Percentiles rank a stretch among this genome's conserved stretches.
phyloP scores from a whole-genome alignment of 2,797 vertebrate genomes.

The Myiotriccus ornatus region DNA sequence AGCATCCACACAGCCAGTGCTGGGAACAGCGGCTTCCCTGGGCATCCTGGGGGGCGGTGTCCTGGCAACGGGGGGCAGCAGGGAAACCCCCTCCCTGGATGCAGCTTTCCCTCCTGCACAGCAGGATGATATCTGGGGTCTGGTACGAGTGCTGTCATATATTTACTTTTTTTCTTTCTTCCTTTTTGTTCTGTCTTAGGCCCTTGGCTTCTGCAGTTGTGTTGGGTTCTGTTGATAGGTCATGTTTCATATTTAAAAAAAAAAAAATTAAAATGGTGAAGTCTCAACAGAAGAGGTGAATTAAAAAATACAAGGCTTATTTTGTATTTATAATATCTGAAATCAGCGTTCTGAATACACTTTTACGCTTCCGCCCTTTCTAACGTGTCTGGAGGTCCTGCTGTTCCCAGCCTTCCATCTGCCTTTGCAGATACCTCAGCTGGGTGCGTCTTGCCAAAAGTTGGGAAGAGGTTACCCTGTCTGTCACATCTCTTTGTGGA shows the following conservation, averaged over 20 bases:
- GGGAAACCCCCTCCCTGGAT: background rate
- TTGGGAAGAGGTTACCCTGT: background rate
- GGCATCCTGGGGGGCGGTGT: background rate
- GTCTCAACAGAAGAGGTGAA: background rate
- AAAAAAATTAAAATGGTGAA: background rate
- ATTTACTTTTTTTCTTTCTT: background rate
- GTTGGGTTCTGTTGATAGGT: background rate
- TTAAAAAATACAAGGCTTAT: background rate
- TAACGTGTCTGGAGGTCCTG: fast-evolving
- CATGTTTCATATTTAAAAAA: background rate
- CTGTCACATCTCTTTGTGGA: background rate
- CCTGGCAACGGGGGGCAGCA: fast-evolving
- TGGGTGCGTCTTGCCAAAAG: background rate
- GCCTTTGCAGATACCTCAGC: background rate
- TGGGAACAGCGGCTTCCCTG: background rate
- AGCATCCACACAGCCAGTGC: fast-evolving
- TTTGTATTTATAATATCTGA: background rate
- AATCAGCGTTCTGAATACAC: background rate
- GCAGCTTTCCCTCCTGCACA: background rate
- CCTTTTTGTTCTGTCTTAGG: background rate
- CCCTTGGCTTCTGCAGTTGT: background rate
- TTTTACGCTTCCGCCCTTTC: background rate
- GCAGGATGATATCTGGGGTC: background rate
- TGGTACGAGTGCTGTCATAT: background rate
- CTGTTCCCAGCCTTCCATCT: background rate